These are phyloP conservation scores for Dolichopus griseipennis DNA, from an alignment of 2,888 invertebrate species.

Conservation along the genomic window DNA sequence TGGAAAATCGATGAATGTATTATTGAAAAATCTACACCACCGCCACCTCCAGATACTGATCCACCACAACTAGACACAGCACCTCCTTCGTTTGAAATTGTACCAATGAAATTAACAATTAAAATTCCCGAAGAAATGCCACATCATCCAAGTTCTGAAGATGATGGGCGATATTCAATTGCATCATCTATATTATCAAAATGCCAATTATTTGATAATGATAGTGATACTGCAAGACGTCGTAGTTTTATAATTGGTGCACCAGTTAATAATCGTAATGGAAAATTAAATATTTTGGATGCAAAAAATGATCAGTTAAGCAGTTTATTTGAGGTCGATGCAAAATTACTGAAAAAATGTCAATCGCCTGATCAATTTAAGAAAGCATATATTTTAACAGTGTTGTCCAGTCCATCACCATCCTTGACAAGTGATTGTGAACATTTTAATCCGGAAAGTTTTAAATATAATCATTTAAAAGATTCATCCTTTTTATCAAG, in stretches of 20 bases:
- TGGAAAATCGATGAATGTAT: slow-evolving; percentile 2
- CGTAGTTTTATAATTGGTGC: slow-evolving; percentile 4
- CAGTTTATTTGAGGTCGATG: slow-evolving; percentile 4
- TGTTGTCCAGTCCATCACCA: slow-evolving; percentile 33
- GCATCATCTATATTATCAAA: neutral
- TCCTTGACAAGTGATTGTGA: neutral
- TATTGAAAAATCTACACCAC: neutral
- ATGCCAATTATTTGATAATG: neutral
- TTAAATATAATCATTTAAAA: neutral
- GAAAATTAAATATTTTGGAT: neutral
- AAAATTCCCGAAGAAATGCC: neutral
- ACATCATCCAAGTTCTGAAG: neutral
- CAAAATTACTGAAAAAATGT: neutral
- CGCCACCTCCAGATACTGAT: neutral
- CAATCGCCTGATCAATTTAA: slow-evolving; percentile 33
- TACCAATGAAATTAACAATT: neutral
- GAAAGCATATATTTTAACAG: slow-evolving; percentile 34
- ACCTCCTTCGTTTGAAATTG: neutral
- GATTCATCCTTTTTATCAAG: neutral
- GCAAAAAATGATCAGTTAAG: neutral
- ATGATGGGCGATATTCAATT: neutral
- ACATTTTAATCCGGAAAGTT: neutral
- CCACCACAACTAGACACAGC: neutral
- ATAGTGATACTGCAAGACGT: neutral
- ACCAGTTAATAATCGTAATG: neutral